These are phyloP conservation scores for Pomatorhinus ruficollis DNA, from an alignment of 2,113 vertebrate genomes.

Conservation along the genomic window DNA sequence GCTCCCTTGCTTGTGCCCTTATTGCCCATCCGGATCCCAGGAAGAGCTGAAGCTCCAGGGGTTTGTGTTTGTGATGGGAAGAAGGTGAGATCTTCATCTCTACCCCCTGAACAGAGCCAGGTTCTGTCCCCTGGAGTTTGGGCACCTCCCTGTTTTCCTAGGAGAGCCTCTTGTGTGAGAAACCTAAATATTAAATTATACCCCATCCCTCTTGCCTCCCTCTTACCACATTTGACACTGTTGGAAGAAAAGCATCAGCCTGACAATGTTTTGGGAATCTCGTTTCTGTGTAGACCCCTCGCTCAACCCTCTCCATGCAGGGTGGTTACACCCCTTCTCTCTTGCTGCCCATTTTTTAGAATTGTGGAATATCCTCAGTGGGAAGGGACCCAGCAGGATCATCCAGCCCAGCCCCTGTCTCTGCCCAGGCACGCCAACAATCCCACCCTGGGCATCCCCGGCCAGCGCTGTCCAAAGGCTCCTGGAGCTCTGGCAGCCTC, in stretches of 20 bases:
- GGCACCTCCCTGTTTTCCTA: fast-evolving
- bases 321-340: not conserved
- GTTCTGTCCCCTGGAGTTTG: not conserved
- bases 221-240: fast-evolving
- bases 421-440: not conserved
- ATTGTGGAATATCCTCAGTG: not conserved
- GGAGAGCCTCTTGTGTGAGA: fast-evolving
- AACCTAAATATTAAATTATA: not conserved
- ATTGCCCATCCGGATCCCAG: not conserved
- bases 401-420: fast-evolving
- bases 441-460: not conserved
- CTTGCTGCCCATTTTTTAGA: not conserved
- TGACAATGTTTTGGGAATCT: not conserved
- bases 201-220: not conserved
- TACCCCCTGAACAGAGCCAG: fast-evolving
- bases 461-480: not conserved
- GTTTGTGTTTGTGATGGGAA: not conserved
- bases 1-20: not conserved
- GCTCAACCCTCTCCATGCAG: fast-evolving
- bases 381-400: not conserved
- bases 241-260: not conserved
- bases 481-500: not conserved
- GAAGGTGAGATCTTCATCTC: not conserved
- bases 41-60: not conserved
- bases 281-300: not conserved